Evolutionary conservation across 2,797 vertebrate species (phyloP), one percentile per base, ranked within the genome.

Genomic region (Microctenopoma lineatum): DNA sequence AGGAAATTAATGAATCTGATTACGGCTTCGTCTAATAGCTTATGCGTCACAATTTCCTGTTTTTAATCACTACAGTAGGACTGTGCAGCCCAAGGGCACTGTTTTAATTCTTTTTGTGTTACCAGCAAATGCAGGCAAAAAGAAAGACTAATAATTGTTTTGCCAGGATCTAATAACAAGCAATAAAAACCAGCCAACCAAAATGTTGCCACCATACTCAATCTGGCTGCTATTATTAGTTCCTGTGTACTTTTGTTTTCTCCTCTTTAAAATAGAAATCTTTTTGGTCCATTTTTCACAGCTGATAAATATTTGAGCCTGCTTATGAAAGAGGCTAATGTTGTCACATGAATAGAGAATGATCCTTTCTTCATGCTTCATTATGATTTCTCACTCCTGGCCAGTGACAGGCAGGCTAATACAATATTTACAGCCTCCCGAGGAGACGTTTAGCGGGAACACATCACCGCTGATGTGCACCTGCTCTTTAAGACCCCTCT

Each of bases 61-160:
- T 98, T 98, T 98, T 97, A 98, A 98, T 98, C 96, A 98, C 95
- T 96, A 95, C 96, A 95, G 95, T 96, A 96, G 95, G 87, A 94
- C 93, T 93, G 91, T 87, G 90, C 91, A 93, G 95, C 97, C 96
- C 92, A 88, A 93, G 95, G 97, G 95, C 95, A 92, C 89, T 90
- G 93, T 96, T 97, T 97, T 97, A 97, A 98, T 97, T 97, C 95
- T 94, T 96, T 34, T 95, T 96, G 95, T 95, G 94, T 96, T 95
- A 92, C 94, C 95, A 97, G 96, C 95, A 96, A 96, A 96, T 77
- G 72, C 56, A 72, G 60, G 59, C 36, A 70, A 81, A 95, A 96
- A 95, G 96, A 95, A 96, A 96, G 90, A 96, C 96, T 90, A 96
- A 96, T 97, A 96, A 98, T 96, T 97, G 96, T 97, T 97, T 97